phyloP scores from a whole-genome alignment of 1,140 invertebrate species.

The Neoseiulus cucumeris region DNA sequence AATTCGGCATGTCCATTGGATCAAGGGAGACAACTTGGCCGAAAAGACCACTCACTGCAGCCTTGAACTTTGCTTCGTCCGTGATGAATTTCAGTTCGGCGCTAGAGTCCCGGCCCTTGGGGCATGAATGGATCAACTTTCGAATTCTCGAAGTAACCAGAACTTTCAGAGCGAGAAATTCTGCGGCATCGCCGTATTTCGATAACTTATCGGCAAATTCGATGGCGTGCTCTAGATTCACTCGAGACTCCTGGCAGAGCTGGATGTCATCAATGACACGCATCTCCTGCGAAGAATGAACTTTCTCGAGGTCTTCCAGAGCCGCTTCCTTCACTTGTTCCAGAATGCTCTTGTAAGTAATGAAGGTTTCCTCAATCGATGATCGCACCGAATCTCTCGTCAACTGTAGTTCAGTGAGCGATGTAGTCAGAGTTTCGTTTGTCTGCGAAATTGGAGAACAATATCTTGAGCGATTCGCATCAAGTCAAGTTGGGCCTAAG shows the following conservation, averaged over 20 bases:
- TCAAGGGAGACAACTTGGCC: background rate
- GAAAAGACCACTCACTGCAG: background rate
- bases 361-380: slow-evolving; percentile 60
- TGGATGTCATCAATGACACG: slow-evolving; percentile 68
- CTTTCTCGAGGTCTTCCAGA: slow-evolving; percentile 48
- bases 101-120: slow-evolving; percentile 22
- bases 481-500: too few species aligned
- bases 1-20: background rate
- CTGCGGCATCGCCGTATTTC: slow-evolving; percentile 55
- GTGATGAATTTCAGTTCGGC: slow-evolving; percentile 53
- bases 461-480: too few species aligned
- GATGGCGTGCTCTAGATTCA: slow-evolving; percentile 59
- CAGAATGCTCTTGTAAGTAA: slow-evolving; percentile 51
- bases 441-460: background rate
- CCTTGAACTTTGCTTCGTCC: background rate
- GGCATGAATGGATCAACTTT: background rate
- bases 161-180: slow-evolving; percentile 51
- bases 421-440: slow-evolving; percentile 40
- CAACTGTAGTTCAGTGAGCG: slow-evolving; percentile 57
- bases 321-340: slow-evolving; percentile 53
- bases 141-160: slow-evolving; percentile 16
- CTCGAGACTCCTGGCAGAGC: slow-evolving; percentile 50
- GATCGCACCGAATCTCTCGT: slow-evolving; percentile 65
- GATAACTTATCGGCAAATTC: slow-evolving; percentile 55
- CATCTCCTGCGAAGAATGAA: slow-evolving; percentile 62